Percentiles rank a stretch among this genome's conserved stretches.
Evolutionary conservation across 1,140 invertebrate genomes (phyloP).

Genomic region (Papilio machaon): DNA sequence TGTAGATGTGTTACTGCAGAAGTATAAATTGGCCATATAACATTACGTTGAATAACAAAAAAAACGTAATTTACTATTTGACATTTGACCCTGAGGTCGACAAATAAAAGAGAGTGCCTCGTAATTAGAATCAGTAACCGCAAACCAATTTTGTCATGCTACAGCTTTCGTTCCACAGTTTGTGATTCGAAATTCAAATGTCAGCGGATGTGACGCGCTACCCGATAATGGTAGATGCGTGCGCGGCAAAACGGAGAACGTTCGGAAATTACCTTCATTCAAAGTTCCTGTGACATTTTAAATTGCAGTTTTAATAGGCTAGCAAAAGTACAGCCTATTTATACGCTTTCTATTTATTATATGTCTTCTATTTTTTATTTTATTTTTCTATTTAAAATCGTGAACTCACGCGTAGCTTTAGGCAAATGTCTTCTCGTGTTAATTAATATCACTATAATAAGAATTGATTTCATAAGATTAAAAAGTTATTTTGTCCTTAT

Average conservation of each 20-base stretch:
- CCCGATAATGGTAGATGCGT: conserved; percentile 54
- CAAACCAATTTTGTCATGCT: conserved; percentile 46
- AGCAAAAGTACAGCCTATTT: conserved; percentile 6
- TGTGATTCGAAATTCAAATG: conserved; percentile 51
- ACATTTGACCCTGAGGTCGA: conserved; percentile 27
- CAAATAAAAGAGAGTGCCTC: conserved; percentile 29
- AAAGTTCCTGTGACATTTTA: conserved; percentile 53
- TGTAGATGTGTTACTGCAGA: background rate
- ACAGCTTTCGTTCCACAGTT: conserved; percentile 46
- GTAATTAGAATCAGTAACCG: conserved; percentile 42
- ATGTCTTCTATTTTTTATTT: background rate
- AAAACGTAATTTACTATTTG: conserved; percentile 22
- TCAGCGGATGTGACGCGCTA: conserved; percentile 57
- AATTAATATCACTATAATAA: too few species aligned
- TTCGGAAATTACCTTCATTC: conserved; percentile 49
- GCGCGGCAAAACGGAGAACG: conserved; percentile 48
- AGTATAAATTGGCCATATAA: background rate
- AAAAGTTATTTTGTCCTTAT: too few species aligned
- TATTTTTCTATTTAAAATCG: background rate
- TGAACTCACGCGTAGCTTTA: too few species aligned
- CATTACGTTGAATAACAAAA: conserved; percentile 2
- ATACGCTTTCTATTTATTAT: background rate
- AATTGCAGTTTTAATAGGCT: conserved; percentile 29
- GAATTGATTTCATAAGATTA: too few species aligned
- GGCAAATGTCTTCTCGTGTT: too few species aligned